Percentiles rank a stretch among this genome's conserved stretches.
Evolutionary conservation across 92 coral and sea anemone species (phyloP).

Genomic region (Scolanthus callimorphus): DNA sequence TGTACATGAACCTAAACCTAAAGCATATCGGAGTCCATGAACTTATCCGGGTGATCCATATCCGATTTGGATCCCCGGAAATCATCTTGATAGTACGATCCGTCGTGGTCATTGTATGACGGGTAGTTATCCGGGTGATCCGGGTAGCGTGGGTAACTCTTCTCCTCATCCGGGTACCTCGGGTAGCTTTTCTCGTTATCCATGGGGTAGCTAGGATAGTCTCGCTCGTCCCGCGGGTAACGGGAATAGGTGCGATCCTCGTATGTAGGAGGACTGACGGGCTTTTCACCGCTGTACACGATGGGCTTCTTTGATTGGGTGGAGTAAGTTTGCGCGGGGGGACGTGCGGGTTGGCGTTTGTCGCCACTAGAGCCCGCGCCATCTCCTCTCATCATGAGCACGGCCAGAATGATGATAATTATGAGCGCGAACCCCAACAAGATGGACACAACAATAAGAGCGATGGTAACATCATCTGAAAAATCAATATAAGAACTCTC

Average conservation of each 20-base stretch:
- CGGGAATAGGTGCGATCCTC: not conserved
- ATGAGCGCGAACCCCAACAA: conserved; percentile 6
- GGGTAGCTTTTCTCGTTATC: not conserved
- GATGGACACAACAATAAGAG: conserved; percentile 15
- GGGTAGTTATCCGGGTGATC: not conserved
- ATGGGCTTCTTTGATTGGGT: not conserved
- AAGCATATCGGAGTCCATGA: conserved; percentile 36
- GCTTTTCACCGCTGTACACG: not conserved
- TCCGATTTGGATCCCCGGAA: not conserved
- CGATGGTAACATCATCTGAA: conserved; percentile 6
- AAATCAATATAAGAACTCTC: too few species aligned
- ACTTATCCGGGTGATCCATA: not conserved
- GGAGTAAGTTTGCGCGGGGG: not conserved
- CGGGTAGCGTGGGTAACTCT: not conserved
- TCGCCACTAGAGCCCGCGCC: not conserved
- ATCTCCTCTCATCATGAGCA: conserved; percentile 4
- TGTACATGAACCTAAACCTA: too few species aligned
- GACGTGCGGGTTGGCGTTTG: not conserved
- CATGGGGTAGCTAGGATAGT: not conserved
- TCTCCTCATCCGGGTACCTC: not conserved
- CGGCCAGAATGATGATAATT: conserved; percentile 3
- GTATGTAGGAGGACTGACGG: not conserved
- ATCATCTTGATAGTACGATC: not conserved
- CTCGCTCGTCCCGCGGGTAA: not conserved
- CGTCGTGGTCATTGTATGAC: not conserved